A percentile compares a stretch with the other conserved stretches of the same genome.
phyloP scores from a whole-genome alignment of 2,797 vertebrate genomes.

The Eulemur albifrons region DNA sequence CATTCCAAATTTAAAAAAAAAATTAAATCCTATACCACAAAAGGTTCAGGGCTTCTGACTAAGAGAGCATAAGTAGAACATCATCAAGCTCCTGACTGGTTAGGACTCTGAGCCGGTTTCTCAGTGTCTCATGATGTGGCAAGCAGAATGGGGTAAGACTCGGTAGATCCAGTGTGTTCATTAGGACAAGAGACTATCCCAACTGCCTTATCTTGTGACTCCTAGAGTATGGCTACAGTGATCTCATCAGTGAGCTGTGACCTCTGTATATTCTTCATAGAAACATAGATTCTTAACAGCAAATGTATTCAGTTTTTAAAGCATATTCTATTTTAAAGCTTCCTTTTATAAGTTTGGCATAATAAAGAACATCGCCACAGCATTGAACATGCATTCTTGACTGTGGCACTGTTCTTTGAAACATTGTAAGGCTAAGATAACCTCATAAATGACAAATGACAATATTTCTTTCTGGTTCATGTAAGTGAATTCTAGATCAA shows the following conservation, averaged over 20 bases:
- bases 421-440: constrained; percentile 11
- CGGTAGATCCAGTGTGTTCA: background rate
- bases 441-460: constrained; percentile 19
- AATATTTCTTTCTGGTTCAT: background rate
- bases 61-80: background rate
- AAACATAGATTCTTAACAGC: constrained; percentile 26
- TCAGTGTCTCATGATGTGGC: background rate
- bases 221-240: background rate
- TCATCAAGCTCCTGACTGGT: background rate
- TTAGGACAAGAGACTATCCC: background rate
- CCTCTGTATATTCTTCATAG: background rate
- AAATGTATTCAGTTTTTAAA: background rate
- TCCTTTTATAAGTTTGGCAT: constrained; percentile 32
- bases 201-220: background rate
- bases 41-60: constrained; percentile 3
- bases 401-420: constrained; percentile 3
- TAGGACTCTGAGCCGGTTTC: background rate
- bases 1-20: background rate
- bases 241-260: background rate
- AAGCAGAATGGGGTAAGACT: background rate
- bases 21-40: background rate
- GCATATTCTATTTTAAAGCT: constrained; percentile 17
- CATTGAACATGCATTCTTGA: background rate
- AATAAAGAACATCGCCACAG: background rate
- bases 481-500: constrained; percentile 35